These are phyloP conservation scores for Pachypsylla venusta DNA, from an alignment of 1,140 invertebrate genomes.

Conservation along the genomic window DNA sequence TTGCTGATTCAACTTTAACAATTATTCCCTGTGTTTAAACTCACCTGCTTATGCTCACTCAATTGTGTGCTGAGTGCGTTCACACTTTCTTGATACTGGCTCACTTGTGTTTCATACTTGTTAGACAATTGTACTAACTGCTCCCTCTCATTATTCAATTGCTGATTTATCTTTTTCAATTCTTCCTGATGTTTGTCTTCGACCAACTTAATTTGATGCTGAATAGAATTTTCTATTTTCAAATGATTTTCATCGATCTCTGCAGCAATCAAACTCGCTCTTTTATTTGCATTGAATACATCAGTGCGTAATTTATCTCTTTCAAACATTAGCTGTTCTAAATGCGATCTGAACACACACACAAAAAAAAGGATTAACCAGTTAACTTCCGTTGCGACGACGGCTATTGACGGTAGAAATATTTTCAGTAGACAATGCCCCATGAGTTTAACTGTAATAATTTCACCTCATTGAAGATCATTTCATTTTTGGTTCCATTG, in stretches of 20 bases:
- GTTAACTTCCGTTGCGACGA: not conserved
- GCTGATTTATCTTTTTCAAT: constrained; percentile 46
- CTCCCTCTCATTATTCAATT: constrained; percentile 53
- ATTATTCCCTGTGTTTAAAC: too few relatives aligned
- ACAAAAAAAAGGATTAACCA: constrained; percentile 6
- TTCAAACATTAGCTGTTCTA: constrained; percentile 50
- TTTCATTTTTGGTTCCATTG: too few relatives aligned
- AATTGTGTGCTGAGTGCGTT: constrained; percentile 37
- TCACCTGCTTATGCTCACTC: constrained; percentile 37
- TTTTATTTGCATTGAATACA: constrained; percentile 60
- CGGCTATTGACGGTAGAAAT: not conserved
- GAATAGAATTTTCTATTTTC: constrained; percentile 53
- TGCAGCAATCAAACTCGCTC: constrained; percentile 60
- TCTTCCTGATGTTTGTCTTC: constrained; percentile 62
- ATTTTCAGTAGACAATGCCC: too few relatives aligned
- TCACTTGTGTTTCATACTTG: constrained; percentile 39
- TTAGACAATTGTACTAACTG: constrained; percentile 38
- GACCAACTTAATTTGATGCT: constrained; percentile 43
- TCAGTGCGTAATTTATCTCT: constrained; percentile 60
- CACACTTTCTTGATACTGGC: constrained; percentile 30
- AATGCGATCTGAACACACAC: constrained; percentile 32
- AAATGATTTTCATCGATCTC: constrained; percentile 81
- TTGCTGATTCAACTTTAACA: too few relatives aligned
- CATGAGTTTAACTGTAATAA: too few relatives aligned
- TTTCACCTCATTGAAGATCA: too few relatives aligned